Conservation (phyloP, 2,113 vertebrate genomes). For the Grus americana region DNA sequence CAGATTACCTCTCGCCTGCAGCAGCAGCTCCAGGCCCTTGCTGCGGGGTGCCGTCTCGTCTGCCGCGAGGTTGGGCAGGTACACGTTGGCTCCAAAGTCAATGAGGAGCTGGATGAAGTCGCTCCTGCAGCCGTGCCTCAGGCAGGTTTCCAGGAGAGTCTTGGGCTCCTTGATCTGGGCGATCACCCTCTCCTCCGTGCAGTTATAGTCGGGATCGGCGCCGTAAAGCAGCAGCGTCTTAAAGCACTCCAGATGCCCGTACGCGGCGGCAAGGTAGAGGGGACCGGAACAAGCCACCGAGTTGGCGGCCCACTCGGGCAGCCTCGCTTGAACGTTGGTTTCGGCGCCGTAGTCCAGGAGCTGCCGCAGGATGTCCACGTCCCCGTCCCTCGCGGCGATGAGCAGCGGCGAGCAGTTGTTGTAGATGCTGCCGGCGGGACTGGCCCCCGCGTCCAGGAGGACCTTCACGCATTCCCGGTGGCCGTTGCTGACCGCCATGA, state of each 20-base stretch:
- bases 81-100: conserved; percentile 92
- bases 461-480: conserved; percentile 85
- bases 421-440: conserved; percentile 84
- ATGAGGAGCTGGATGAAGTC: conserved; percentile 88
- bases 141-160: conserved; percentile 88
- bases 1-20: conserved; percentile 85
- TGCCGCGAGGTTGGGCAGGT: conserved; percentile 76
- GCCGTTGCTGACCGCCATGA: conserved; percentile 88
- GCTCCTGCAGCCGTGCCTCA: conserved; percentile 81
- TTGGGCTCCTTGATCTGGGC: conserved; percentile 82
- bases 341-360: conserved; percentile 85
- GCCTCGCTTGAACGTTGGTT: conserved; percentile 81
- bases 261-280: conserved; percentile 87
- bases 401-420: conserved; percentile 92
- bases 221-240: conserved; percentile 86
- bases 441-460: conserved; percentile 87
- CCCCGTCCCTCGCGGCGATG: conserved; percentile 86
- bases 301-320: conserved; percentile 84
- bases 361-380: conserved; percentile 76
- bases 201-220: conserved; percentile 92
- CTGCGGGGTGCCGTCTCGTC: conserved; percentile 71
- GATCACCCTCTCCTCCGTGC: conserved; percentile 80
- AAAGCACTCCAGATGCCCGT: conserved; percentile 91
- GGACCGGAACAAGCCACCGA: conserved; percentile 85
- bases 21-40: conserved; percentile 81